Evolutionary conservation across 2,888 invertebrate species (phyloP).

Genomic region (Diaprepes abbreviatus): DNA sequence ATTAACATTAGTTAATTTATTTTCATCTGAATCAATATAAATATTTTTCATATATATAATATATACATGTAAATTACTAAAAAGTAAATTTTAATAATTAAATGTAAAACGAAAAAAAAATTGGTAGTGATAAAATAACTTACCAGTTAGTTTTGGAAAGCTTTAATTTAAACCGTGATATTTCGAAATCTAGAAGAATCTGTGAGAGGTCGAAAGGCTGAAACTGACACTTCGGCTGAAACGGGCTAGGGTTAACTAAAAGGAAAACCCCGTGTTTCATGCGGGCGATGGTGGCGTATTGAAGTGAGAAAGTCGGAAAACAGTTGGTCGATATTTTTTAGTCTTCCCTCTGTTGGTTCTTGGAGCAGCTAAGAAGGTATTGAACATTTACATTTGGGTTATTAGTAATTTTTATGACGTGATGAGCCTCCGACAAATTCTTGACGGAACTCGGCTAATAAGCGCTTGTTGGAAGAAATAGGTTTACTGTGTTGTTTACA

Average conservation of each 20-base stretch:
- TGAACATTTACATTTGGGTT: background rate
- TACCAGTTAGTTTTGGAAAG: background rate
- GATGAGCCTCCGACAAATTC: too few species aligned
- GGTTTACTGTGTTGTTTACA: too few species aligned
- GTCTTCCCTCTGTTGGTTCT: background rate
- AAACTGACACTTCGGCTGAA: slow-evolving; percentile 17
- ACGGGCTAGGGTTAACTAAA: slow-evolving; percentile 22
- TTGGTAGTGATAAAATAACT: background rate
- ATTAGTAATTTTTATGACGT: too few species aligned
- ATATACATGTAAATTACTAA: too few species aligned
- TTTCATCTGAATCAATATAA: too few species aligned
- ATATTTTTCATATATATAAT: too few species aligned
- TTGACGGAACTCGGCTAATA: too few species aligned
- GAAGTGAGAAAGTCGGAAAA: slow-evolving; percentile 47
- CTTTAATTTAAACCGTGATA: background rate
- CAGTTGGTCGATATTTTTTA: slow-evolving; percentile 53
- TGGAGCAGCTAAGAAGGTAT: background rate
- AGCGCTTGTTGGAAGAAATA: too few species aligned
- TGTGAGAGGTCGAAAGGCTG: background rate
- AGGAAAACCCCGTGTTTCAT: slow-evolving; percentile 31
- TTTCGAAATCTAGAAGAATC: slow-evolving; percentile 9
- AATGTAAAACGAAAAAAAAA: background rate
- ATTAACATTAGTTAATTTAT: too few species aligned
- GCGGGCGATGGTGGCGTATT: slow-evolving; percentile 52
- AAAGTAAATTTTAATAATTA: too few species aligned